phyloP scores from a whole-genome alignment of 2,113 vertebrate species.

The Ciconia stormi region DNA sequence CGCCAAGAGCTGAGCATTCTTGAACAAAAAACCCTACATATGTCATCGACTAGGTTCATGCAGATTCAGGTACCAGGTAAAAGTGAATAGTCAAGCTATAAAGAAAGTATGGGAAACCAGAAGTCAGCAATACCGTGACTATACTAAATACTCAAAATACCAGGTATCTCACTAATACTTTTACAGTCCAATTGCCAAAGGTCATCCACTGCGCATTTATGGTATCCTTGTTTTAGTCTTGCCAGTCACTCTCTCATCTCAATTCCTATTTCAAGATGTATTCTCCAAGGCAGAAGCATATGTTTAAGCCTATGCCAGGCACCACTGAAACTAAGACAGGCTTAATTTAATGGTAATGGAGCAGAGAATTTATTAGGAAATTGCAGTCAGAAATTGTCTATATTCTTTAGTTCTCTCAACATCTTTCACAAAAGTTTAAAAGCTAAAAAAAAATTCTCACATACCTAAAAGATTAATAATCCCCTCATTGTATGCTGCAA shows the following conservation, averaged over 20 bases:
- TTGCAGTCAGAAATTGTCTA: not conserved
- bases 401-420: not conserved
- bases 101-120: not conserved
- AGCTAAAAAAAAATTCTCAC: slow-evolving; percentile 29
- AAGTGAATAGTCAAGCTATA: not conserved
- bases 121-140: not conserved
- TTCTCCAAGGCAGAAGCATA: not conserved
- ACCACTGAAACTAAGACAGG: not conserved
- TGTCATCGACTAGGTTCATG: not conserved
- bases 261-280: not conserved
- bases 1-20: not conserved
- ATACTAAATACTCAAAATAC: not conserved
- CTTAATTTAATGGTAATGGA: not conserved
- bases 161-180: not conserved
- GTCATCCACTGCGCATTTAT: not conserved
- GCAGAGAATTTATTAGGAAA: not conserved
- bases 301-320: not conserved
- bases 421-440: not conserved
- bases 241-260: not conserved
- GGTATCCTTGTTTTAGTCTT: not conserved
- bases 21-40: not conserved
- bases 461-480: slow-evolving; percentile 95
- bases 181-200: not conserved
- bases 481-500: slow-evolving; percentile 95
- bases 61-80: not conserved